These are phyloP conservation scores for Theonella swinhoei DNA, from an alignment of 37 sponge, comb jelly and placozoan genomes.

Conservation along the genomic window DNA sequence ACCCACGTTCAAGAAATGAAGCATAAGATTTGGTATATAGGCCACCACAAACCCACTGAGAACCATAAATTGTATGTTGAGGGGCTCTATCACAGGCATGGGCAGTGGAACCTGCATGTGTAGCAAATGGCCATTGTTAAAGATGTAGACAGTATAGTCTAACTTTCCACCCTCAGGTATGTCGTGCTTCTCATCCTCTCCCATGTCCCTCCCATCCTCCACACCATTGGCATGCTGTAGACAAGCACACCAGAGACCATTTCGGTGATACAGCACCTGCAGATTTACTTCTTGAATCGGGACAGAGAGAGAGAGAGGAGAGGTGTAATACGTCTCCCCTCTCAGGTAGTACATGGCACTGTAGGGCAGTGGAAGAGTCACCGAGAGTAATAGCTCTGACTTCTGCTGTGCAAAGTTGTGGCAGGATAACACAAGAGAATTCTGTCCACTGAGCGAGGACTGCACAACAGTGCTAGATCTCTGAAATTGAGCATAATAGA, in stretches of 20 bases:
- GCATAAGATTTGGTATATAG: conserved; percentile 54
- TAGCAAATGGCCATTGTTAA: conserved; percentile 68
- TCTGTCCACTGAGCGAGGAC: background rate
- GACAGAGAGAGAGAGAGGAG: conserved; percentile 34
- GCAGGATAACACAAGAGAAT: conserved; percentile 38
- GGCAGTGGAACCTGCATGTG: conserved; percentile 48
- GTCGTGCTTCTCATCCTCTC: background rate
- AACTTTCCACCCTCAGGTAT: conserved; percentile 11
- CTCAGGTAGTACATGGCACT: conserved; percentile 3
- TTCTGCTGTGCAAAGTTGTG: conserved; percentile 17
- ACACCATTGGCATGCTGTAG: conserved; percentile 51
- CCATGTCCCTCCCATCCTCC: background rate
- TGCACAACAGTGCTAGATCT: background rate
- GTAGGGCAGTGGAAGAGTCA: conserved; percentile 36
- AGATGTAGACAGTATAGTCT: conserved; percentile 65
- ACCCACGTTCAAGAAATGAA: conserved; percentile 67
- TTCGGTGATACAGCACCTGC: conserved; percentile 45
- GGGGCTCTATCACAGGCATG: background rate
- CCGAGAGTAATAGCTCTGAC: conserved; percentile 35
- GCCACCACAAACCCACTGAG: conserved; percentile 55
- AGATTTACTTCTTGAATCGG: conserved; percentile 52
- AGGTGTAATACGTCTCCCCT: conserved; percentile 27
- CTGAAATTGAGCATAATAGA: conserved; percentile 61
- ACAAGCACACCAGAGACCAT: conserved; percentile 69
- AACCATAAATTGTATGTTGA: conserved; percentile 56